Percentiles rank a stretch among this genome's conserved stretches.
Evolutionary conservation across 2,888 invertebrate genomes (phyloP).

Genomic region (Nephrocerus scutellatus): DNA sequence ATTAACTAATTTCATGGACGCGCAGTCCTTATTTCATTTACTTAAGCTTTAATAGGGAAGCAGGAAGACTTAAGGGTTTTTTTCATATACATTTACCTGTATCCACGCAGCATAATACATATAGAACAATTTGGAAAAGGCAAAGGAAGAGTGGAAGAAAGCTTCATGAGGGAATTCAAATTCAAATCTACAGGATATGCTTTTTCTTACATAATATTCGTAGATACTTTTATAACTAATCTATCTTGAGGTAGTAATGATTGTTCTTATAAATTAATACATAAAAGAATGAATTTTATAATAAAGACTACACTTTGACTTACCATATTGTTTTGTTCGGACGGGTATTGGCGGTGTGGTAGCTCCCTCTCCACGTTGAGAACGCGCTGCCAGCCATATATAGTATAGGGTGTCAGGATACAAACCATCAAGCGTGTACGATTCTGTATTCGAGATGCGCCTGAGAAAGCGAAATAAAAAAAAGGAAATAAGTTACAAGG

Average conservation of each 20-base stretch:
- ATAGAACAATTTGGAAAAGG: no score
- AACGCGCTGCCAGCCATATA: slow-evolving; percentile 92
- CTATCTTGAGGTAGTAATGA: background rate
- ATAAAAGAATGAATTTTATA: slow-evolving; percentile 7
- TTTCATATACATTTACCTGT: no score
- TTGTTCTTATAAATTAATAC: slow-evolving; percentile 2
- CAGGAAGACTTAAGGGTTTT: no score
- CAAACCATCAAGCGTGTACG: slow-evolving; percentile 80
- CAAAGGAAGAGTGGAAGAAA: no score
- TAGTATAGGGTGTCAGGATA: slow-evolving; percentile 96
- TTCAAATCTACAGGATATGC: no score
- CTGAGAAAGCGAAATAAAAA: slow-evolving; percentile 34
- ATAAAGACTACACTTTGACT: slow-evolving; percentile 52
- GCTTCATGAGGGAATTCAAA: no score
- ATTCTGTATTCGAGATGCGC: slow-evolving; percentile 74
- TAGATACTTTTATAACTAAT: slow-evolving; percentile 8
- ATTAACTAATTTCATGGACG: no score
- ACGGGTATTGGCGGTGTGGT: slow-evolving; percentile 91
- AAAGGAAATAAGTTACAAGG: background rate
- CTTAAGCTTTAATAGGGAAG: no score
- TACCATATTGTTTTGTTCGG: slow-evolving; percentile 96
- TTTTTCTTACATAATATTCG: no score
- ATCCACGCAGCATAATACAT: slow-evolving; percentile 24
- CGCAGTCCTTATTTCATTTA: no score
- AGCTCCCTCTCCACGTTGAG: slow-evolving; percentile 89